Conservation (phyloP, 2,888 invertebrate genomes). For the Linnaemya vulpina region DNA sequence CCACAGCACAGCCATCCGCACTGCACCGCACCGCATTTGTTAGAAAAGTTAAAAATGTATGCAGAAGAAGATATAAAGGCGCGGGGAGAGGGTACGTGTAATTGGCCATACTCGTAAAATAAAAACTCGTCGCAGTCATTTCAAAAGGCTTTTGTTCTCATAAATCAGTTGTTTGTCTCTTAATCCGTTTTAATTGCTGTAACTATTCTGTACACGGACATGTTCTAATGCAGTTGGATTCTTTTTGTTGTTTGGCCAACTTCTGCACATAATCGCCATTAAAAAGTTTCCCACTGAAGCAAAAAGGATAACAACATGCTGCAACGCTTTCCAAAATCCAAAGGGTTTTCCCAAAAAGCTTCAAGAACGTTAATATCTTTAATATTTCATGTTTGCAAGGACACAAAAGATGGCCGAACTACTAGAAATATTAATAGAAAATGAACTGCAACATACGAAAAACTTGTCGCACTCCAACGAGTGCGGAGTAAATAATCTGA, state of each 20-base stretch:
- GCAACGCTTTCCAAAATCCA: background rate
- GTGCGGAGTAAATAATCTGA: background rate
- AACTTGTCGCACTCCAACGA: background rate
- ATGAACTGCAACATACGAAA: no score
- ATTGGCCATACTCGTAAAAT: slow-evolving; percentile 32
- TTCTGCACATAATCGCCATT: slow-evolving; percentile 72
- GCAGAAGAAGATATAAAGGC: background rate
- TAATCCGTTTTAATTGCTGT: slow-evolving; percentile 76
- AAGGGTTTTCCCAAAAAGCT: background rate
- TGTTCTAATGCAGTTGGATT: slow-evolving; percentile 67
- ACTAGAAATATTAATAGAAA: background rate
- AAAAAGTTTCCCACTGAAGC: slow-evolving; percentile 44
- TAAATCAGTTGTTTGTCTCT: slow-evolving; percentile 78
- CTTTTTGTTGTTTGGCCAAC: slow-evolving; percentile 49
- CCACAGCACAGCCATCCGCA: background rate
- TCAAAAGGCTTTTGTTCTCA: slow-evolving; percentile 78
- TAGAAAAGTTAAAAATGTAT: slow-evolving; percentile 12
- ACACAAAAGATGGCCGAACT: background rate
- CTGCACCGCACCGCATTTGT: slow-evolving; percentile 5
- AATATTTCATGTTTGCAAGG: background rate
- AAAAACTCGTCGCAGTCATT: slow-evolving; percentile 78
- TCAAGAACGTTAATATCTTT: background rate
- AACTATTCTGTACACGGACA: slow-evolving; percentile 65
- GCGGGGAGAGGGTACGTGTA: background rate
- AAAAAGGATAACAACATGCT: background rate